phyloP scores from a whole-genome alignment of 1,140 invertebrate species.

The Aphelinus certus region DNA sequence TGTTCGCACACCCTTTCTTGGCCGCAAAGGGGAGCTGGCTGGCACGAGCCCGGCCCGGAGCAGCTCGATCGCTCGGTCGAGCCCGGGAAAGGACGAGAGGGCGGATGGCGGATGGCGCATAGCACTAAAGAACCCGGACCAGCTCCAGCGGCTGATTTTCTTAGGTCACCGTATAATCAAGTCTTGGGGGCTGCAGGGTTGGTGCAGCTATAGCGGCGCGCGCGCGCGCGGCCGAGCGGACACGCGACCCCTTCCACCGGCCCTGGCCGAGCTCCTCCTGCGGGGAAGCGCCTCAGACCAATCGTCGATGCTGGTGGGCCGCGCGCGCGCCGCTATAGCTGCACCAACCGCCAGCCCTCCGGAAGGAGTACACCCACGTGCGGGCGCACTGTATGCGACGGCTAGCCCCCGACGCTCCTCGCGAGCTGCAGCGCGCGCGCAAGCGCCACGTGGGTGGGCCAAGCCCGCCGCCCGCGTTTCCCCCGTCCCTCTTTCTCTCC shows the following conservation, averaged over 20 bases:
- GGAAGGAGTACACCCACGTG: slow-evolving; percentile 20
- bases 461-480: no score
- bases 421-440: no score
- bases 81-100: slow-evolving; percentile 33
- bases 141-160: slow-evolving; percentile 60
- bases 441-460: no score
- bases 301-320: slow-evolving; percentile 43
- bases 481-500: no score
- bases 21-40: slow-evolving; percentile 43
- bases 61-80: background rate
- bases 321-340: slow-evolving; percentile 20
- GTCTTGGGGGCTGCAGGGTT: slow-evolving; percentile 47
- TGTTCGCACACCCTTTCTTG: slow-evolving; percentile 52
- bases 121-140: slow-evolving; percentile 44
- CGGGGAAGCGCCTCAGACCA: slow-evolving; percentile 47
- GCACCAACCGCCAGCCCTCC: slow-evolving; percentile 46
- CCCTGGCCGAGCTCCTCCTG: slow-evolving; percentile 24
- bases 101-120: slow-evolving; percentile 53
- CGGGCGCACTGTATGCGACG: no score
- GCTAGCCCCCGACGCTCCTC: no score
- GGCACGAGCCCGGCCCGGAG: slow-evolving; percentile 29
- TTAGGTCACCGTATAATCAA: slow-evolving; percentile 68
- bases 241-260: slow-evolving; percentile 1
- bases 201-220: slow-evolving; percentile 40
- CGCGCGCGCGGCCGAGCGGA: background rate